These are phyloP conservation scores for Antheraea pernyi DNA, from an alignment of 1,140 invertebrate species.

Conservation along the genomic window DNA sequence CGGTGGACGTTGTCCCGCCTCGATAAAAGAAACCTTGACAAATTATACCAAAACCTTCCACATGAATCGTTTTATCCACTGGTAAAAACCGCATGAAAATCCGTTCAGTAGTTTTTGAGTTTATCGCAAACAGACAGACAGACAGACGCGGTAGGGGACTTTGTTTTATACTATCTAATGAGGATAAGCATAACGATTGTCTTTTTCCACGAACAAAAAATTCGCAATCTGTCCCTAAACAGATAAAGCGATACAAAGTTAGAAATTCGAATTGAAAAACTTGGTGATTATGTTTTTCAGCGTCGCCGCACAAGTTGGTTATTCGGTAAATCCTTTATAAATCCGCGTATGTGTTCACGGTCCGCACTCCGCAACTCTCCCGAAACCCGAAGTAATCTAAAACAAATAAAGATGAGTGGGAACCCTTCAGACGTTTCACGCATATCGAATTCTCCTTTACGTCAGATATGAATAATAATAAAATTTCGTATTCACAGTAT, in stretches of 20 bases:
- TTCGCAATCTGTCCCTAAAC: slow-evolving; percentile 18
- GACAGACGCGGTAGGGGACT: too few relatives aligned
- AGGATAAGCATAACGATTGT: background rate
- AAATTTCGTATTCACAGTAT: slow-evolving; percentile 39
- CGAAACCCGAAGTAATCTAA: slow-evolving; percentile 70
- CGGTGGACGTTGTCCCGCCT: too few relatives aligned
- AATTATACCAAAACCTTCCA: too few relatives aligned
- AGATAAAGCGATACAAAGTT: slow-evolving; percentile 23
- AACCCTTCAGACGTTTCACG: slow-evolving; percentile 54
- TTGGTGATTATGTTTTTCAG: slow-evolving; percentile 52
- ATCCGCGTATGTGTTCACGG: slow-evolving; percentile 49
- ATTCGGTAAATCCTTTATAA: slow-evolving; percentile 51
- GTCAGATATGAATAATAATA: slow-evolving; percentile 61
- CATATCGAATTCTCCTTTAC: slow-evolving; percentile 63
- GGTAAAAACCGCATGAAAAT: too few relatives aligned
- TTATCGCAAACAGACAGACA: too few relatives aligned
- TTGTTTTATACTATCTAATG: too few relatives aligned
- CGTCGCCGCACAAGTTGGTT: slow-evolving; percentile 47
- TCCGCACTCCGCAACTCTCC: slow-evolving; percentile 46
- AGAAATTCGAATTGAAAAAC: slow-evolving; percentile 57
- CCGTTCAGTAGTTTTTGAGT: too few relatives aligned
- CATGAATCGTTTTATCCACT: too few relatives aligned
- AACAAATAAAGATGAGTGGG: slow-evolving; percentile 73
- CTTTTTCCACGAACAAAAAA: background rate
- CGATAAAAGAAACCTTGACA: too few relatives aligned